Percentiles rank a stretch among this genome's conserved stretches.
Conservation (phyloP, 2,888 invertebrate species). For the Serripes groenlandicus region DNA sequence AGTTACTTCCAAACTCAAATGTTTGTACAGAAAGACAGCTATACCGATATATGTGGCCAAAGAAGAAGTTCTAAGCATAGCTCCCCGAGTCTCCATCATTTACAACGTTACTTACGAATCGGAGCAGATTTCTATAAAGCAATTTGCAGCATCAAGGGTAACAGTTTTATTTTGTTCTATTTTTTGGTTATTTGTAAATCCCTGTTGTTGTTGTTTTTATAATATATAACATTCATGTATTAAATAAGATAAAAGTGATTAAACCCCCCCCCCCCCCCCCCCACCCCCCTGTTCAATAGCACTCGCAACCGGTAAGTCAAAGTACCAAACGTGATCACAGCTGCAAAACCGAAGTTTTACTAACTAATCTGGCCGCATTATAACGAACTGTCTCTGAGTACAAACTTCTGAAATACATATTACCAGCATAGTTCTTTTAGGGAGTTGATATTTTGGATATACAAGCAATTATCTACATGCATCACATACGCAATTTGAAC, state of each 20-base stretch:
- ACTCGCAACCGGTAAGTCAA: no score
- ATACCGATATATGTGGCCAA: conserved; percentile 52
- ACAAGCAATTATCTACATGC: no score
- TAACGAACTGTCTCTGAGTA: no score
- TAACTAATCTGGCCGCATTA: no score
- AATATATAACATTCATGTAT: not conserved
- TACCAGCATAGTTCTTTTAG: no score
- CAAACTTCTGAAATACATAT: no score
- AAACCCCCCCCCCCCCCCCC: no score
- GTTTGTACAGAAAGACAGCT: conserved; percentile 44
- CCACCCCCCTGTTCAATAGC: no score
- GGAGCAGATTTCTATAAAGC: conserved; percentile 34
- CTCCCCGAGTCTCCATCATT: conserved; percentile 64
- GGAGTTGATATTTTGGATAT: no score
- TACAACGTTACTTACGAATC: conserved; percentile 67
- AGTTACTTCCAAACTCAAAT: conserved; percentile 41
- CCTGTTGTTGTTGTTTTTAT: not conserved
- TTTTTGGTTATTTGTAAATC: not conserved
- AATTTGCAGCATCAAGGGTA: conserved; percentile 16
- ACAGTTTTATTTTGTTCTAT: not conserved
- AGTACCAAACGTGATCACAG: no score
- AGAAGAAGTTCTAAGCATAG: conserved; percentile 63
- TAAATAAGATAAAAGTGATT: not conserved
- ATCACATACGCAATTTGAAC: no score
- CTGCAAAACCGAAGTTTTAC: no score